Base-by-base conservation (phyloP, 2,797 vertebrate species). In the Sebastes steindachneri region DNA sequence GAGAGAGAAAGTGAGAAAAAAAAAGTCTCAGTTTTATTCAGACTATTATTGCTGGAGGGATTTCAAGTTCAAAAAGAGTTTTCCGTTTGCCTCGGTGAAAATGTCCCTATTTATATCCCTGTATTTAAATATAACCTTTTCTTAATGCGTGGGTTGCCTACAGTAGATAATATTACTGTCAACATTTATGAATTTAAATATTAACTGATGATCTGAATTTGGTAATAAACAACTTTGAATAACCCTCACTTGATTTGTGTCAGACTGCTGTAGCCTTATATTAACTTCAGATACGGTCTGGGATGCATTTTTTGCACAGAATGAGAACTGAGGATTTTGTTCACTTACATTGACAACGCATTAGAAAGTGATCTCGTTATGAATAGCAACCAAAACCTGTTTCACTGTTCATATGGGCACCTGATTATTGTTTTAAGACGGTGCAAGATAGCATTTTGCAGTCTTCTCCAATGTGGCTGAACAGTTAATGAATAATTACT, bases 11-110 rank as follows among this genome's bases (percentile, higher is more conserved):
- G 11, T 9, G 29, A 76, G 11, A 68, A 23, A 51, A 23, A 23
- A 80, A 83, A 59, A 55, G 67, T 67, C 65, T 83, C 54, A 68
- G 3, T 84, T 79, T 86, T 55, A 82, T 79, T 81, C 55, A 53
- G 41, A 33, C 35, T 65, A 33, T 80, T 83, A 71, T 59, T 62
- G 37, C 28, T 62, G 35, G 41, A 72, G 66, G 64, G 75, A 70
- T 84, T 85, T 88, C 14, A 29, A 82, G 41, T 77, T 85, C 4
- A 73, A 76, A 79, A 75, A 70, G 2, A 3, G 21, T 51, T 29
- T 6, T 4, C 57, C 53, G 33, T 68, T 78, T 65, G 37, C 53
- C 19, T 77, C 10, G 4, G 3, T 41, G 11, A 21, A 75, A 59
- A 26, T 3, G 6, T 64, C 3, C 9, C 17, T 65, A 59, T 59